phyloP scores from a whole-genome alignment of 1,140 invertebrate species.

The Semibalanus balanoides region DNA sequence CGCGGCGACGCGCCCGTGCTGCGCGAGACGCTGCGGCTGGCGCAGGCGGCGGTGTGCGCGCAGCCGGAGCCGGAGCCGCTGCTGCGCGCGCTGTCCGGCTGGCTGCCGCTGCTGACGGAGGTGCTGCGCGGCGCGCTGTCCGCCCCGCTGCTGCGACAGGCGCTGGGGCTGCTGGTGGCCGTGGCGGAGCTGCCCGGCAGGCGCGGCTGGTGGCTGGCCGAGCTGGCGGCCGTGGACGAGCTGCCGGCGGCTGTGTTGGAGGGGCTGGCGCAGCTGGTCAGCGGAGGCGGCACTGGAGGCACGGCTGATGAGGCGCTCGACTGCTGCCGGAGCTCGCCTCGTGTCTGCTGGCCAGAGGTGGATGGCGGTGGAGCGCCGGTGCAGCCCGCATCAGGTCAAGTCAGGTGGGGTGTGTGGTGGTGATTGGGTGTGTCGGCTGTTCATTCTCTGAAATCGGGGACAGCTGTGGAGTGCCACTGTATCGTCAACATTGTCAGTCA shows the following conservation, averaged over 20 bases:
- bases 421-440: too few species aligned
- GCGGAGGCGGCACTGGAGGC: too few species aligned
- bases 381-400: too few species aligned
- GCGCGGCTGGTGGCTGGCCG: background rate
- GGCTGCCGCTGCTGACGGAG: background rate
- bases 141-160: background rate
- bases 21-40: background rate
- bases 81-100: background rate
- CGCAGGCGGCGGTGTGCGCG: background rate
- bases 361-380: too few species aligned
- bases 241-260: background rate
- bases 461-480: too few species aligned
- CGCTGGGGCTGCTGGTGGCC: background rate
- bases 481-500: too few species aligned
- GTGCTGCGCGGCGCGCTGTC: background rate
- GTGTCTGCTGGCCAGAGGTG: too few species aligned
- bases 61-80: background rate
- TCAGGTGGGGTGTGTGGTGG: too few species aligned
- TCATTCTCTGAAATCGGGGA: too few species aligned
- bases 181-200: background rate
- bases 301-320: too few species aligned
- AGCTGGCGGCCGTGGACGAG: background rate
- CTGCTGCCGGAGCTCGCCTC: too few species aligned
- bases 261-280: background rate
- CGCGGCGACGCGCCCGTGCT: background rate